Base-by-base conservation (phyloP, 2,113 vertebrate genomes). In the Sakesphorus luctuosus region DNA sequence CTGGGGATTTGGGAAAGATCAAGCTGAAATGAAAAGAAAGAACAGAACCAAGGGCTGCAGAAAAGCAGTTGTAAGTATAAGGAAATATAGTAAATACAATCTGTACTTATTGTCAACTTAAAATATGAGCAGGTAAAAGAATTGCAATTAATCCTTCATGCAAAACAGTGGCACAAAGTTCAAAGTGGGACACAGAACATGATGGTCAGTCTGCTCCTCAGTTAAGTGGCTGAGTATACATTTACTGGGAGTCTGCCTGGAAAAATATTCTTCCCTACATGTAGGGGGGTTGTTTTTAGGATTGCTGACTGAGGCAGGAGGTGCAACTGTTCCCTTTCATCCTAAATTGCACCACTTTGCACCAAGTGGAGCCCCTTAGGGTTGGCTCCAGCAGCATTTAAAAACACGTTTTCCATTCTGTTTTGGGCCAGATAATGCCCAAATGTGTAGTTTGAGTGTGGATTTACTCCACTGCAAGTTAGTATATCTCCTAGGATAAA, bases 401-500 rank as follows among this genome's bases (percentile, higher is more conserved):
- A 92, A 96, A 94, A 91, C 67, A 63, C 95, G 96, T 69, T 44
- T n/a, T 71, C 52, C 4, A 5, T 77, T 96, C 84, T 96, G 55
- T 5, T 88, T 84, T 63, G 79, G 35, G 55, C 53, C 47, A 62
- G 55, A 65, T 40, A 80, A 93, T 77, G 65, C 84, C 77, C 80
- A 94, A 75, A 74, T 94, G 86, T 95, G 78, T 96, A 91, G 67
- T 96, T 92, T 83, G 5, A 4, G 40, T 50, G 36, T 93, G 65
- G 67, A 87, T 96, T 90, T 93, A 79, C 16, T 78, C 87, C 12
- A 10, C 13, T 95, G 80, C 72, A 91, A 90, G 93, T 94, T 93
- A 96, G 92, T 88, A 78, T 52, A 84, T 94, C 67, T 97, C 62
- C 76, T 67, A 91, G 97, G 83, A 93, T 78, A 94, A 50, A 10